A percentile compares a stretch with the other conserved stretches of the same genome.
Evolutionary conservation across 2,113 vertebrate species (phyloP).

Genomic region (Antigone vipio): DNA sequence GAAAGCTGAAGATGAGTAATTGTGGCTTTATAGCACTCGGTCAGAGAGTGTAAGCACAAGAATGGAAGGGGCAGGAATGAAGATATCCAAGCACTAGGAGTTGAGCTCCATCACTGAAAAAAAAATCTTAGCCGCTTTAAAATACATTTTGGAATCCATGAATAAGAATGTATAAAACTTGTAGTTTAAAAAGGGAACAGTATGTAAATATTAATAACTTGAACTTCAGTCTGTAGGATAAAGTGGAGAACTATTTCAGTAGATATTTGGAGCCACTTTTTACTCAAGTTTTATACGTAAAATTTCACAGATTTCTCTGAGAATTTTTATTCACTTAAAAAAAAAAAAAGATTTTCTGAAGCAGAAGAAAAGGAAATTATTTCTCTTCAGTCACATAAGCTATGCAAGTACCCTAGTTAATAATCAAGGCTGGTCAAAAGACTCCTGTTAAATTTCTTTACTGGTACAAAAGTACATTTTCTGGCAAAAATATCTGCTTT

Average conservation of each 20-base stretch:
- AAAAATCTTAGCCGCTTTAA: not conserved
- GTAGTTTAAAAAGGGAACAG: not conserved
- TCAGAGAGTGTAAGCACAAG: not conserved
- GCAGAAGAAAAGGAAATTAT: not conserved
- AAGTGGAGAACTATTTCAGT: not conserved
- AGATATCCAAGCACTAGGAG: not conserved
- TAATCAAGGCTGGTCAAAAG: not conserved
- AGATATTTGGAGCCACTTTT: not conserved
- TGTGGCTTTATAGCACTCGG: not conserved
- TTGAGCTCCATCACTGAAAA: not conserved
- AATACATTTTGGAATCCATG: not conserved
- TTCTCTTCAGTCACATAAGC: not conserved
- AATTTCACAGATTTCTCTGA: not conserved
- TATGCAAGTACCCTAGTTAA: not conserved
- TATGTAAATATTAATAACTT: not conserved
- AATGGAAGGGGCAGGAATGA: not conserved
- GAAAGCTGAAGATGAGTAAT: not conserved
- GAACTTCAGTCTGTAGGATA: not conserved
- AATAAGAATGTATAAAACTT: not conserved
- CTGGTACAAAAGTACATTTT: not conserved
- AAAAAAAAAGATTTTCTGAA: not conserved
- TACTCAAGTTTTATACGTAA: not conserved
- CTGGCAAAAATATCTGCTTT: not conserved
- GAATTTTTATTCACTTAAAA: not conserved
- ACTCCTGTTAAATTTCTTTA: not conserved